Evolutionary conservation across 2,888 invertebrate species (phyloP), one percentile per base, ranked within the genome.

Genomic region (Sinodicranocentrus sp.): DNA sequence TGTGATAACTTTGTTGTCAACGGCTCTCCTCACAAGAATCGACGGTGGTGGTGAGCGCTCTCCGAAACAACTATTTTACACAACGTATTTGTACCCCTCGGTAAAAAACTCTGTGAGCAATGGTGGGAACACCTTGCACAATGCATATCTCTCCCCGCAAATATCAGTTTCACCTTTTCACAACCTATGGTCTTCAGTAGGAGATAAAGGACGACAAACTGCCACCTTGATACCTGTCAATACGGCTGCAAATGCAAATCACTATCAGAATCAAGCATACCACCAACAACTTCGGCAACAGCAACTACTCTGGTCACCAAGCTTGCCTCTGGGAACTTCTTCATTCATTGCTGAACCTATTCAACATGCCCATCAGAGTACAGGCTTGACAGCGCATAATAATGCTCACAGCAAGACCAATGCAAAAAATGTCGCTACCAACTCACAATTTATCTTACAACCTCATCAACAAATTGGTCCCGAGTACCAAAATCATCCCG

Each of bases 41-140:
- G 52, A 72, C 52, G 82, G 82, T 59, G 73, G 82, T 59, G 73
- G 73, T 67, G 82, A 82, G 54, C 82, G 82, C 23, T 73, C 73
- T 43, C 65, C 82, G n/a, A 82, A 82, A 28, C 82, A 82, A 26
- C 73, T 82, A n/a, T 82, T 82, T 68, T 82, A 82, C 73, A 82
- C 82, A 67, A 82, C 82, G 2, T 82, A 82, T 44, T 73, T 82
- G 44, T 82, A 82, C 52, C 82, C 82, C 15, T 72, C 80, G 15
- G 25, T 72, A n/a, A 54, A 63, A 61, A 82, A 54, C 48, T 33
- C 67, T 1, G 33, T 26, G 2, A 17, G 65, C n/a, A 44, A 59
- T 19, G 52, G 28, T 43, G 39, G 57, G 21, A 44, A 13, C 10
- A 33, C 59, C 28, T 33, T 26, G 25, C 59, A 17, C n/a, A 78